phyloP scores from a whole-genome alignment of 2,888 invertebrate species.

The Xestoiulus laeticollis region DNA sequence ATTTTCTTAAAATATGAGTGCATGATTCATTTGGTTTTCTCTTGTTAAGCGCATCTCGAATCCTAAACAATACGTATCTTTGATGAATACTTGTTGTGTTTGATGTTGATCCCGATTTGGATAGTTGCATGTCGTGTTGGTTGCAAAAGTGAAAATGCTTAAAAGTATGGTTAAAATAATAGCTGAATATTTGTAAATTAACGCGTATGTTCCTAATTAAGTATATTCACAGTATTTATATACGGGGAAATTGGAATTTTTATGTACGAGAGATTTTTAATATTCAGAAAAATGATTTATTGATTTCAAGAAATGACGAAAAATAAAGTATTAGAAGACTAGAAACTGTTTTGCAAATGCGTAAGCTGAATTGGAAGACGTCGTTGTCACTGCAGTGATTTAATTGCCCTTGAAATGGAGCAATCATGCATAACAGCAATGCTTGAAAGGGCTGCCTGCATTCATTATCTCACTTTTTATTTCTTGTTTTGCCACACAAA shows the following conservation, averaged over 20 bases:
- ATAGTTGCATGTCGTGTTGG: background rate
- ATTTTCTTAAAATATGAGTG: too few relatives aligned
- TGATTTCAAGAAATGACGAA: background rate
- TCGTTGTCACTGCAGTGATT: background rate
- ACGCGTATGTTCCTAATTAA: background rate
- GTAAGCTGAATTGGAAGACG: too few relatives aligned
- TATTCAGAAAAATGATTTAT: background rate
- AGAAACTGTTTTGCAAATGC: background rate
- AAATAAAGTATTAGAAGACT: background rate
- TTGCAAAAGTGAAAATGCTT: background rate
- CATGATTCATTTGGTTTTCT: background rate
- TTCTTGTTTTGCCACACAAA: too few relatives aligned
- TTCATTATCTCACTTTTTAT: too few relatives aligned
- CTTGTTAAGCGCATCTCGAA: background rate
- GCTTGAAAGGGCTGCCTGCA: background rate
- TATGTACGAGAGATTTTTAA: background rate
- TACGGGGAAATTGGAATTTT: background rate
- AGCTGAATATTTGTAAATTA: background rate
- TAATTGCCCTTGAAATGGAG: background rate
- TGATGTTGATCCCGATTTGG: background rate
- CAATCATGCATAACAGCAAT: background rate
- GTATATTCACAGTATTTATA: background rate
- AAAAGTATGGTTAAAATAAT: background rate
- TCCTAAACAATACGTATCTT: background rate
- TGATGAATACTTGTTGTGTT: background rate